These are phyloP conservation scores for Balaeniceps rex DNA, from an alignment of 2,113 vertebrate genomes.

Conservation along the genomic window DNA sequence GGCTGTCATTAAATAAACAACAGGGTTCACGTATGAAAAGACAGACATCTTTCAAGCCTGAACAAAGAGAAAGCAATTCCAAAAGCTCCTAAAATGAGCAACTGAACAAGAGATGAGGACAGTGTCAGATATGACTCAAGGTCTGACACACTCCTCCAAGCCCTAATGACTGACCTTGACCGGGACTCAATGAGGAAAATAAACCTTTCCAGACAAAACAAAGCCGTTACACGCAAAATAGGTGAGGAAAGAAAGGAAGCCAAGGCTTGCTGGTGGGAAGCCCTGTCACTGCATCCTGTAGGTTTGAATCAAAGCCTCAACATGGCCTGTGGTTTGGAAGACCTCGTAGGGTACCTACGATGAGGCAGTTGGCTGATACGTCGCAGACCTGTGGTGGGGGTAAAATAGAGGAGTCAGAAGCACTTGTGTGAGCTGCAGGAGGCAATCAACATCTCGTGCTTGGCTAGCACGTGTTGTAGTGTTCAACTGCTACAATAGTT, in stretches of 20 bases:
- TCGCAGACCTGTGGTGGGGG: rapidly evolving
- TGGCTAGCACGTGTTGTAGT: rapidly evolving
- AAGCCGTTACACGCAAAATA: rapidly evolving
- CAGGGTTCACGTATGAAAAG: background rate
- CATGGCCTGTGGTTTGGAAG: background rate
- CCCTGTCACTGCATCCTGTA: background rate
- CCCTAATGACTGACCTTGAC: background rate
- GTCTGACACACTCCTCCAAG: background rate
- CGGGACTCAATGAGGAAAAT: background rate
- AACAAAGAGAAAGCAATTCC: background rate
- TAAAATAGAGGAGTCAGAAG: background rate
- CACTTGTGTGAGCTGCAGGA: background rate
- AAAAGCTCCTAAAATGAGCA: background rate
- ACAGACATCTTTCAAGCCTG: background rate
- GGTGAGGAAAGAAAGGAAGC: background rate
- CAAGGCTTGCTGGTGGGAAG: background rate
- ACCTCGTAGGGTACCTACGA: rapidly evolving
- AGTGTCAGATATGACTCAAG: background rate
- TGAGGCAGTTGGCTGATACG: background rate
- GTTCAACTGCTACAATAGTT: background rate
- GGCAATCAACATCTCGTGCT: background rate
- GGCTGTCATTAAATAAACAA: constrained; percentile 26
- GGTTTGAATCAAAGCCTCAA: background rate
- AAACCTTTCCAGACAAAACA: background rate
- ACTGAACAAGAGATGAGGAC: background rate